phyloP scores from a whole-genome alignment of 2,888 invertebrate species.

The Eristalinus aeneus region DNA sequence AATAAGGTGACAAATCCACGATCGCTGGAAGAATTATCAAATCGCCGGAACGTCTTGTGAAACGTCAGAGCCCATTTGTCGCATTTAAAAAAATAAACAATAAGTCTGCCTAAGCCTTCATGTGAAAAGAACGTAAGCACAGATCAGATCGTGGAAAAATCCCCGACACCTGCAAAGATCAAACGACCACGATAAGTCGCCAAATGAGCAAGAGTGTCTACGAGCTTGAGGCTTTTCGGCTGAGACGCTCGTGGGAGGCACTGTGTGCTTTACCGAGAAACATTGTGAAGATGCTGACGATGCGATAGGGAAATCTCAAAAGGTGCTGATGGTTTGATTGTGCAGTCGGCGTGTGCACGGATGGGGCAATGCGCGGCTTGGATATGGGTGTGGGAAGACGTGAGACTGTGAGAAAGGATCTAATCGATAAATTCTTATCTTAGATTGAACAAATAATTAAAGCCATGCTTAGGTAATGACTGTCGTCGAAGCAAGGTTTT shows the following conservation, averaged over 20 bases:
- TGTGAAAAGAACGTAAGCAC: background rate
- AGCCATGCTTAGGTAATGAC: background rate
- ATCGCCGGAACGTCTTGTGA: background rate
- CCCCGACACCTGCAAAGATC: slow-evolving; percentile 41
- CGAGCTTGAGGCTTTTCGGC: background rate
- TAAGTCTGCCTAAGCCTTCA: background rate
- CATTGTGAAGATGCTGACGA: background rate
- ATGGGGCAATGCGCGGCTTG: background rate
- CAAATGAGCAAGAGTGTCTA: slow-evolving; percentile 29
- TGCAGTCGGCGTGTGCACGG: background rate
- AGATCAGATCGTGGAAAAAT: background rate
- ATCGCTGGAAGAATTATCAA: background rate
- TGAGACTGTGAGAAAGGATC: background rate
- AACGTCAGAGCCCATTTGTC: background rate
- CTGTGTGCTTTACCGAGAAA: background rate
- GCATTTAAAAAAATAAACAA: background rate
- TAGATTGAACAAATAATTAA: background rate
- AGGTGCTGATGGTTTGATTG: background rate
- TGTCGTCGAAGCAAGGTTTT: background rate
- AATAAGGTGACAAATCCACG: background rate
- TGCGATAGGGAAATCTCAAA: background rate
- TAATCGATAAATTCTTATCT: background rate
- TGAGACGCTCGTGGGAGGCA: background rate
- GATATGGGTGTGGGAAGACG: background rate
- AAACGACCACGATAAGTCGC: slow-evolving; percentile 22